Base-by-base conservation (phyloP, 2,113 vertebrate species). In the Lepus europaeus region DNA sequence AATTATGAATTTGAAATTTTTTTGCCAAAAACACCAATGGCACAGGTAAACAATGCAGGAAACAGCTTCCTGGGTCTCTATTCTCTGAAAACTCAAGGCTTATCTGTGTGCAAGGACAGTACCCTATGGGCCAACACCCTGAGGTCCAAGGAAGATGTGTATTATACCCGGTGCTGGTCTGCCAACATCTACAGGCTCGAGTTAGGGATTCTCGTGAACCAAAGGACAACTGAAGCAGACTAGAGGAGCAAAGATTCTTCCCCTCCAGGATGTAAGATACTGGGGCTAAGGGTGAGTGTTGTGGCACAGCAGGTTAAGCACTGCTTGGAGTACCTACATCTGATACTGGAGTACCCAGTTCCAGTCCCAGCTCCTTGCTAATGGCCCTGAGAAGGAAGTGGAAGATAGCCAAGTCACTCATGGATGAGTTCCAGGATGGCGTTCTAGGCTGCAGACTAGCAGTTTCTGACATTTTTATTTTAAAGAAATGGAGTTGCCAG, bases 31-130 rank as follows among this genome's bases (percentile, higher is more conserved):
- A 69, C 53, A 79, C 53, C 63, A 78, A 89, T 19, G 36, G 29
- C 33, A 72, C 27, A 72, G 78, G n/a, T 29, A 53, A 2, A 27
- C 19, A 31, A 45, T 1, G 0, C n/a, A 23, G n/a, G 11, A 23
- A 33, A 87, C 6, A 31, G 49, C 56, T 81, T 87, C 31, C 22
- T 22, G n/a, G 20, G 20, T 39, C 84, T 86, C 64, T 66, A 61
- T 61, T 72, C 63, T 84, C 56, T 70, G 77, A 94, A 90, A 82
- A 82, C 64, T 33, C 76, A 59, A 72, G 63, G 80, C 76, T 72
- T 45, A 76, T 80, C 87, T 68, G 49, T 66, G 70, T 77, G 27
- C 33, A 64, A 66, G n/a, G 13, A 82, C 25, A 59, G 23, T 3
- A 49, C 11, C 7, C 29, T 66, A 20, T 22, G 3, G 25, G 36